Percentiles rank a stretch among this genome's conserved stretches.
Conservation (phyloP, 2,888 invertebrate genomes). For the Amphipoea oculea region DNA sequence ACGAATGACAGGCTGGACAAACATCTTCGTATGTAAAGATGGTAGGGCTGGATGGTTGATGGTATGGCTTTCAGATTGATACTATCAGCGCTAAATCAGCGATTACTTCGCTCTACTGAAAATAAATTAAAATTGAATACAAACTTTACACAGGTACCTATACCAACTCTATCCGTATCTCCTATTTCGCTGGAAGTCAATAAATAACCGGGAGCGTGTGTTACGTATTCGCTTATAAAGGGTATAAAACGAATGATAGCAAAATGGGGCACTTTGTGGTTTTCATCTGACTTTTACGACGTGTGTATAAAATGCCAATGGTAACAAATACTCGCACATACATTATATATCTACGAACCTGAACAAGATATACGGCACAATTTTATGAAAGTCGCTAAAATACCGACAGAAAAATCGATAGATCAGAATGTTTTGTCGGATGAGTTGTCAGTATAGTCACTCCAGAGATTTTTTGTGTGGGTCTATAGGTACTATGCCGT, state of each 20-base stretch:
- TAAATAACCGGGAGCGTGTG: constrained; percentile 60
- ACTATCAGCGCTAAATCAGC: constrained; percentile 1
- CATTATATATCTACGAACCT: constrained; percentile 15
- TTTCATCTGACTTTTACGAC: constrained; percentile 75
- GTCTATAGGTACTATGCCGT: background rate
- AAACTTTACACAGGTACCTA: background rate
- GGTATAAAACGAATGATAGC: constrained; percentile 73
- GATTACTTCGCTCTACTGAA: constrained; percentile 6
- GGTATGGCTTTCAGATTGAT: too few species aligned
- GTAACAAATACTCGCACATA: constrained; percentile 60
- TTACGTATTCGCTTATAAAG: constrained; percentile 67
- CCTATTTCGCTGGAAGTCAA: constrained; percentile 50
- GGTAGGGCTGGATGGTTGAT: too few species aligned
- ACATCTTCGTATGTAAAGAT: too few species aligned
- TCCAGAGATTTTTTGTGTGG: too few species aligned
- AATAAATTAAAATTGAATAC: constrained; percentile 22
- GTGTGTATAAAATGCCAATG: constrained; percentile 72
- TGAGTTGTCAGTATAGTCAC: background rate
- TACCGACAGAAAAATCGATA: background rate
- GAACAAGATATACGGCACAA: constrained; percentile 21
- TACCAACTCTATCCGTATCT: constrained; percentile 15
- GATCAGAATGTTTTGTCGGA: constrained; percentile 7
- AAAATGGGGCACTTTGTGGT: constrained; percentile 72
- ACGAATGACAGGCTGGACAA: too few species aligned
- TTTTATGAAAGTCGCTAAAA: constrained; percentile 40